A percentile compares a stretch with the other conserved stretches of the same genome.
phyloP scores from a whole-genome alignment of 2,888 invertebrate genomes.

The Lepas anatifera region DNA sequence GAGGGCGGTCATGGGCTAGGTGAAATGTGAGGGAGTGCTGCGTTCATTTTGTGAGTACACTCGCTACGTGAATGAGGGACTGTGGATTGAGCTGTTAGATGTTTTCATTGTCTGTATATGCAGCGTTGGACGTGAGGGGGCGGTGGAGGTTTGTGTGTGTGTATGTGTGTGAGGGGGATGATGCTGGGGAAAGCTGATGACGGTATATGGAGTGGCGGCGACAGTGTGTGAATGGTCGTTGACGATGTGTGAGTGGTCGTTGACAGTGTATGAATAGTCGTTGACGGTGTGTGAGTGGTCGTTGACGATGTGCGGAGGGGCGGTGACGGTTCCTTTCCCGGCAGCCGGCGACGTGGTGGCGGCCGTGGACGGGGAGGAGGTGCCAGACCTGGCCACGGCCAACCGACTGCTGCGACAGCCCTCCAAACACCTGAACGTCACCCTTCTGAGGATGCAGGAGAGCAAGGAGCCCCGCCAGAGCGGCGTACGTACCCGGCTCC shows the following conservation, averaged over 20 bases:
- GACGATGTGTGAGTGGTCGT: too few relatives aligned
- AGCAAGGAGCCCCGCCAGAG: not conserved
- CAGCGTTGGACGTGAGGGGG: too few relatives aligned
- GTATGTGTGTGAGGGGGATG: not conserved
- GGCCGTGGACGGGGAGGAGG: not conserved
- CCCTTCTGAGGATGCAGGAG: not conserved
- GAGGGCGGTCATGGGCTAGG: too few relatives aligned
- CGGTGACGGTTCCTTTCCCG: not conserved
- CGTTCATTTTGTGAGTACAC: too few relatives aligned
- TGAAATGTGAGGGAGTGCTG: too few relatives aligned
- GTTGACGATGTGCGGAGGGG: not conserved
- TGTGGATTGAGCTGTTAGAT: too few relatives aligned
- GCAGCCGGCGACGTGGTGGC: not conserved
- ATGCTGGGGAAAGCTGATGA: too few relatives aligned
- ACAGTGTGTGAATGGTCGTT: too few relatives aligned
- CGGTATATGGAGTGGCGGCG: too few relatives aligned
- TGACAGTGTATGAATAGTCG: too few relatives aligned
- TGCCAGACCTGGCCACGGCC: conserved; percentile 1
- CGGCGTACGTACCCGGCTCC: not conserved
- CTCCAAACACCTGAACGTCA: not conserved
- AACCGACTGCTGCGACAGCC: conserved; percentile 4
- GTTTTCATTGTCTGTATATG: too few relatives aligned
- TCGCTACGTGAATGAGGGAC: too few relatives aligned
- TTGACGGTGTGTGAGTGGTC: not conserved
- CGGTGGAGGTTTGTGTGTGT: not conserved